These are phyloP conservation scores for Clarias batrachus DNA, from an alignment of 2,113 vertebrate species.

Conservation along the genomic window DNA sequence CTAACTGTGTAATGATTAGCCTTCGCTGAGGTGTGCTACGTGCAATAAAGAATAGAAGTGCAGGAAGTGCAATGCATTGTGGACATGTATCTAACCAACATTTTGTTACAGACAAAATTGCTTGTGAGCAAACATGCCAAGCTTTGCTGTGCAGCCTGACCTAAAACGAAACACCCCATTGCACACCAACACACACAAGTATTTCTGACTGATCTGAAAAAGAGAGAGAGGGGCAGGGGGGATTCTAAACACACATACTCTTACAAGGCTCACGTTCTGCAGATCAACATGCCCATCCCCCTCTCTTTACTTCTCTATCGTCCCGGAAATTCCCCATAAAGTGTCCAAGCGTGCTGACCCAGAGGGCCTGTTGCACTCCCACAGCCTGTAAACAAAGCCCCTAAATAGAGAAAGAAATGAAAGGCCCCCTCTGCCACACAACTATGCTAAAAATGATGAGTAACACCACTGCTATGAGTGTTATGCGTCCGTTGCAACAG, in stretches of 20 bases:
- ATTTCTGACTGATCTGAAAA: constrained; percentile 1
- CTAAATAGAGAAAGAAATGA: constrained; percentile 39
- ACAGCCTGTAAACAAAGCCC: constrained; percentile 43
- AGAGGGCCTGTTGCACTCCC: constrained; percentile 34
- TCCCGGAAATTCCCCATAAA: constrained; percentile 55
- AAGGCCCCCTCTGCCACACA: constrained; percentile 28
- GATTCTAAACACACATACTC: constrained; percentile 11
- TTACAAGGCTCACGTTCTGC: constrained; percentile 13
- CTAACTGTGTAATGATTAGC: neutral
- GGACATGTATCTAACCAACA: neutral
- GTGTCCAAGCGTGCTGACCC: constrained; percentile 40
- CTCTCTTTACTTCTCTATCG: constrained; percentile 18
- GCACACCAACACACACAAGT: constrained; percentile 4
- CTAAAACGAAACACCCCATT: constrained; percentile 14
- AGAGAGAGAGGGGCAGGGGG: neutral
- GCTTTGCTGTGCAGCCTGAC: constrained; percentile 6
- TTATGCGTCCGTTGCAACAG: neutral
- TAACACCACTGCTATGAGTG: constrained; percentile 42
- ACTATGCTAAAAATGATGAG: constrained; percentile 47
- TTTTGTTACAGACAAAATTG: constrained; percentile 15
- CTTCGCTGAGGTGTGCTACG: neutral
- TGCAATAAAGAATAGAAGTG: neutral
- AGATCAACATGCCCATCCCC: constrained; percentile 34
- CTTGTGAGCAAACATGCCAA: neutral
- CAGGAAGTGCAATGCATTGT: neutral